Base-by-base conservation (phyloP, 1,140 invertebrate species). In the Hirudo medicinalis region DNA sequence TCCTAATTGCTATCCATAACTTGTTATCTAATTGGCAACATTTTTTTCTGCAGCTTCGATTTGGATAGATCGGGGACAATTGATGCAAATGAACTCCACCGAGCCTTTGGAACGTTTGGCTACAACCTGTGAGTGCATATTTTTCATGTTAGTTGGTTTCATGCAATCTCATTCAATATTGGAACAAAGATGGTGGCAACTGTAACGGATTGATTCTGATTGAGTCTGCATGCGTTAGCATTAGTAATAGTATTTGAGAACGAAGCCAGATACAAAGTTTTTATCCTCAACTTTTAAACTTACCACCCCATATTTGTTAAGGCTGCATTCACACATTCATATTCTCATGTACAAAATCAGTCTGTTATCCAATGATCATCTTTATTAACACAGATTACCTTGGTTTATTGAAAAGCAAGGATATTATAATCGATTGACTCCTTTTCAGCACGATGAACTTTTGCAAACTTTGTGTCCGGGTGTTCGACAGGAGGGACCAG, bases 1-100 rank as follows among this genome's bases (percentile, higher is more conserved):
- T 49, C 43, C 11, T 17, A 4, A 40, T 11, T 11, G 11, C 40
- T 49, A 49, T 49, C 11, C 43, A 49, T 49, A 15, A 49, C 43
- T 49, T 40, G 11, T 40, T 40, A 6, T 11, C 40, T 40, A 63
- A 70, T 63, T 68, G 60, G 2, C 72, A 71, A 70, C 32, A 72
- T 60, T 54, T 71, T 73, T 76, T 74, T 77, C 73, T 78, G 54
- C 72, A 80, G 81, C 53, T 83, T 82, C 78, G 82, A 83, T 71
- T 76, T 73, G 60, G 81, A 83, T 70, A 75, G 80, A 53, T 82
- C 82, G 27, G 82, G 82, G 25, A 83, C 78, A 57, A 83, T 83
- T 72, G 80, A 82, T 76, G 76, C 75, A 49, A 74, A 76, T 71
- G 82, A 83, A 76, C 77, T 83, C 2, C 66, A 73, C 53, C 78